Conservation (phyloP, 2,888 invertebrate genomes). For the Mimumesa dahlbomi region DNA sequence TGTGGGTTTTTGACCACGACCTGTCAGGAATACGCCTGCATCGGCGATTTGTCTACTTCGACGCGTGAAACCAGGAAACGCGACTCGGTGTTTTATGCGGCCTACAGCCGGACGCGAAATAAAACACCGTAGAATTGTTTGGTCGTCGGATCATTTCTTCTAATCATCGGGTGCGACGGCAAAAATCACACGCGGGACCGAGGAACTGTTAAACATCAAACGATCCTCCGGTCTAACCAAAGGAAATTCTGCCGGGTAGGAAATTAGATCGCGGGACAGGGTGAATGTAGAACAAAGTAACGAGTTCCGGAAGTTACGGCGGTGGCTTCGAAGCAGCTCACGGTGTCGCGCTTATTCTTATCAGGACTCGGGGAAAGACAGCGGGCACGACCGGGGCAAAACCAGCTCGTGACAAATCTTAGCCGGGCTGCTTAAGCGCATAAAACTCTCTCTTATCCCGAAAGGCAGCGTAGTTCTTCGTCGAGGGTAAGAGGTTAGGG, state of each 20-base stretch:
- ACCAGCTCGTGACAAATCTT: conserved; percentile 72
- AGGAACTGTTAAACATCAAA: too few relatives aligned
- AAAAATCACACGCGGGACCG: too few relatives aligned
- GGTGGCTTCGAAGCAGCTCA: conserved; percentile 21
- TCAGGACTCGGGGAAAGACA: conserved; percentile 31
- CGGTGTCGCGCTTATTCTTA: conserved; percentile 46
- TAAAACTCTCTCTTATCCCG: conserved; percentile 70
- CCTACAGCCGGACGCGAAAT: background rate
- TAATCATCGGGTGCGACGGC: background rate
- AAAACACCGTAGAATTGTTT: too few relatives aligned
- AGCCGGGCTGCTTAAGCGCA: conserved; percentile 68
- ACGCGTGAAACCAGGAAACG: conserved; percentile 30
- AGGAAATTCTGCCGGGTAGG: too few relatives aligned
- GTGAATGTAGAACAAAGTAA: conserved; percentile 26
- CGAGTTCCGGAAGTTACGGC: conserved; percentile 37
- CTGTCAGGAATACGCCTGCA: conserved; percentile 40
- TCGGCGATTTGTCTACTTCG: conserved; percentile 25
- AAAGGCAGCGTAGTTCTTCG: conserved; percentile 50
- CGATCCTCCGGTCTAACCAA: too few relatives aligned
- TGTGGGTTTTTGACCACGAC: conserved; percentile 51
- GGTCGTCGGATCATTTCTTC: too few relatives aligned
- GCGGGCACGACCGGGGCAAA: conserved; percentile 26
- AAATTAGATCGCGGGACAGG: conserved; percentile 12
- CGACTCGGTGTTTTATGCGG: conserved; percentile 9
- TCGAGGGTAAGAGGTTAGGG: conserved; percentile 52